Conservation (phyloP, 2,797 vertebrate species). For the Antrozous pallidus region DNA sequence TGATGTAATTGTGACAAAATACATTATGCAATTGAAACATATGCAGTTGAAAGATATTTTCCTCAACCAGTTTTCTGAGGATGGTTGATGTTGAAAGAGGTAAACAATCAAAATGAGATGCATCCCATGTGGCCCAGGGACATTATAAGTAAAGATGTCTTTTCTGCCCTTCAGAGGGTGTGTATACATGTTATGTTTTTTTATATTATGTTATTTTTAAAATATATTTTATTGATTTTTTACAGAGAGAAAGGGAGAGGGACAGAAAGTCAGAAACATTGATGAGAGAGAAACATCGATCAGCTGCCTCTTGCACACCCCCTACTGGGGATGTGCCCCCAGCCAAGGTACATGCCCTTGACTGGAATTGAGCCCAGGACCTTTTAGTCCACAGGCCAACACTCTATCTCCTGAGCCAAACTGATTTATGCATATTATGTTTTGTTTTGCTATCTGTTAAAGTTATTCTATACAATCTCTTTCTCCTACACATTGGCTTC, state of each 20-base stretch:
- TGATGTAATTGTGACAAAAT: neutral
- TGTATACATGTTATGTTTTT: neutral
- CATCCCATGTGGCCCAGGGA: neutral
- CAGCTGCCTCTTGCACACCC: too few relatives aligned
- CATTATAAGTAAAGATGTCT: neutral
- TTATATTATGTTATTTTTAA: neutral
- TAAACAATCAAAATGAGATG: neutral
- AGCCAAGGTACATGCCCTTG: too few relatives aligned
- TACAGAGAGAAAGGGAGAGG: too few relatives aligned
- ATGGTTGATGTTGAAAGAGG: neutral
- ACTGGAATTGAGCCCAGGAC: too few relatives aligned
- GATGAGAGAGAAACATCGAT: too few relatives aligned
- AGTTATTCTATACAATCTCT: neutral
- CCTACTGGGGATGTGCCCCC: too few relatives aligned
- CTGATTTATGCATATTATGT: too few relatives aligned
- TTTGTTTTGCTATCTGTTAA: too few relatives aligned
- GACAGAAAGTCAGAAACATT: too few relatives aligned
- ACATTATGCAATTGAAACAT: neutral
- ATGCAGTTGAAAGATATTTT: neutral
- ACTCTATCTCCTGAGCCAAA: too few relatives aligned
- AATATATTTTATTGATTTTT: too few relatives aligned
- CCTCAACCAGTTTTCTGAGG: neutral
- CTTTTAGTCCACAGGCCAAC: too few relatives aligned
- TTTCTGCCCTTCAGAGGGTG: neutral
- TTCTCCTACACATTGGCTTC: neutral